These are phyloP conservation scores for Neodontobutis hainanensis DNA, from an alignment of 2,113 vertebrate genomes.

Conservation along the genomic window DNA sequence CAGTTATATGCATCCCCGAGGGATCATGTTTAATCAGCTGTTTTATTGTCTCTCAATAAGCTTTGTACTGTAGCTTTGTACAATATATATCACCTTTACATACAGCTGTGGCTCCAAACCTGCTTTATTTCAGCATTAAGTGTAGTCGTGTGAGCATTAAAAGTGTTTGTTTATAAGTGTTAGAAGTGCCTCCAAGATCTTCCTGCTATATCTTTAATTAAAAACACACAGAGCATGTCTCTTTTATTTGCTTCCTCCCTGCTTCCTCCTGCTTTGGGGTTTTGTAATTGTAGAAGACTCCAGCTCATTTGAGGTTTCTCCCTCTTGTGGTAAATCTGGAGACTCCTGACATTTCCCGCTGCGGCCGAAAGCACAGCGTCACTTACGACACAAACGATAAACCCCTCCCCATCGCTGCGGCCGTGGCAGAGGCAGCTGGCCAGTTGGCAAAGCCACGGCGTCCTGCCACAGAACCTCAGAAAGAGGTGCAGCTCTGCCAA, in stretches of 20 bases:
- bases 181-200: not conserved
- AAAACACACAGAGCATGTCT: conserved; percentile 61
- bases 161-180: not conserved
- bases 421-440: conserved; percentile 49
- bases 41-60: too few relatives aligned
- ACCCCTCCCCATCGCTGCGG: conserved; percentile 59
- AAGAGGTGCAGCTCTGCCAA: conserved; percentile 15
- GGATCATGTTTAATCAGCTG: too few relatives aligned
- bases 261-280: conserved; percentile 50
- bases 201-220: conserved; percentile 26
- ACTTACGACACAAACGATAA: conserved; percentile 62
- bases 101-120: too few relatives aligned
- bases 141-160: not conserved
- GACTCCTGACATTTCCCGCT: conserved; percentile 48
- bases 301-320: conserved; percentile 58
- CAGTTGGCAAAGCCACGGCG: conserved; percentile 47
- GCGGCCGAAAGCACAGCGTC: conserved; percentile 61
- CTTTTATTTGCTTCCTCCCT: conserved; percentile 61
- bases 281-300: conserved; percentile 60
- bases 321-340: conserved; percentile 66
- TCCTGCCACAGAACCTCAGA: conserved; percentile 32
- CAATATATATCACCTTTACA: too few relatives aligned
- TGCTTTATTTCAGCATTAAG: too few relatives aligned
- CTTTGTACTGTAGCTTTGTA: too few relatives aligned
- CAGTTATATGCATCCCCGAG: too few relatives aligned